phyloP scores from a whole-genome alignment of 2,797 vertebrate genomes.

The Fringilla coelebs region DNA sequence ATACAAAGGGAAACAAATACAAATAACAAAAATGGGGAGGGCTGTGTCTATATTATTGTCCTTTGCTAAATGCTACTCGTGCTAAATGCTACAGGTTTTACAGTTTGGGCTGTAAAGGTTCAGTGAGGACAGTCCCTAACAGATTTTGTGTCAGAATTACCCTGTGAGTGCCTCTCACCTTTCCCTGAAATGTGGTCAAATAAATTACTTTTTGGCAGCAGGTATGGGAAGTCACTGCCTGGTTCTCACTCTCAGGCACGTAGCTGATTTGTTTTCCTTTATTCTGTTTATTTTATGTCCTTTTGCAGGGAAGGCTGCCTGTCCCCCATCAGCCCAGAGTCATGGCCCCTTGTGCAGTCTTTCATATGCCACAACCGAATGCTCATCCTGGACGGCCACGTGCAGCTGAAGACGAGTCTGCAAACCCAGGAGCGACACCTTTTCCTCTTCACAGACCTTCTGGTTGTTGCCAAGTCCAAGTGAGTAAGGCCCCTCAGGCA shows the following conservation, averaged over 20 bases:
- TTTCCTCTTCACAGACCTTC: constrained; percentile 90
- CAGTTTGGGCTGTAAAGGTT: neutral
- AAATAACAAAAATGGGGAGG: neutral
- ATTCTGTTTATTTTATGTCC: neutral
- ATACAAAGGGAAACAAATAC: neutral
- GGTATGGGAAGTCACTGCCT: neutral
- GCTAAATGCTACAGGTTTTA: neutral
- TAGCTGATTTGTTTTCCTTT: neutral
- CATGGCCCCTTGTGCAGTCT: constrained; percentile 86
- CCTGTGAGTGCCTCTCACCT: neutral
- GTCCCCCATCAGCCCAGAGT: constrained; percentile 84
- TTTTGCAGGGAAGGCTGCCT: constrained; percentile 84
- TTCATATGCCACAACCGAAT: constrained; percentile 80
- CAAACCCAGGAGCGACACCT: constrained; percentile 93
- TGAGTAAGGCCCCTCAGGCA: constrained; percentile 66
- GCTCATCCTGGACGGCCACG: constrained; percentile 84
- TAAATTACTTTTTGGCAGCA: neutral
- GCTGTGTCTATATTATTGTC: neutral
- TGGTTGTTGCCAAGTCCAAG: constrained; percentile 94
- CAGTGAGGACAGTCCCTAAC: neutral
- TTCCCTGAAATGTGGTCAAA: neutral
- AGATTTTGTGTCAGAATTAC: neutral
- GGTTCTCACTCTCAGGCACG: neutral
- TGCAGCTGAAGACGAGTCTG: constrained; percentile 89
- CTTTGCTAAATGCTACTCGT: neutral